Evolutionary conservation across 2,113 vertebrate species (phyloP), one percentile per base, ranked within the genome.

Genomic region (Cynocephalus volans): DNA sequence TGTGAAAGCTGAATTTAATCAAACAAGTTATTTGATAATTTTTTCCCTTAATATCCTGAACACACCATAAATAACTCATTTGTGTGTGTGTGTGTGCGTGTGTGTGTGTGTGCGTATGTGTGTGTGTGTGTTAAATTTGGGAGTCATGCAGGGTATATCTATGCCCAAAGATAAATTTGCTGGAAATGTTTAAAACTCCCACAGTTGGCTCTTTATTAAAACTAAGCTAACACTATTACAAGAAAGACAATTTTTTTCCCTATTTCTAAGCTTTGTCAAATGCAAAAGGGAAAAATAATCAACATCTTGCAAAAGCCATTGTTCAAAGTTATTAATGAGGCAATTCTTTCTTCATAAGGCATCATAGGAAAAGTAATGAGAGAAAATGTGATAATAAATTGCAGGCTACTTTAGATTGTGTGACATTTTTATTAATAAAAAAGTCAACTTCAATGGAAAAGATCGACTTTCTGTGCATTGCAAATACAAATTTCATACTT

Each of bases 301-400:
- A 97, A 69, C 88, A 67, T 92, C 24, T 96, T 97, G 45, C 23
- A 95, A 89, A 87, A 95, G 65, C 83, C 95, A 85, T 96, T 88
- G 93, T 58, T 97, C 93, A 97, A 85, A 90, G 87, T 97, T 98
- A 97, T 97, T 97, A 97, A 97, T 96, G 95, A 98, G 95, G 88
- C 45, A 93, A 88, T 96, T 96, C 79, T 93, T 96, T 96, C 69
- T 96, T 79, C 75, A 93, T 92, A 98, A 96, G 56, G 12, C 77
- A 72, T 96, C 87, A 64, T 31, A 96, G 95, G 94, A 98, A 97
- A 97, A 97, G 72, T 97, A 97, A 97, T 56, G 88, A 96, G 87
- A 93, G 95, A 97, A 97, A 96, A 97, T 96, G 60, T 92, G 86
- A 97, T 93, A 98, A 97, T 97, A 98, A 97, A 97, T 98, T 93